Evolutionary conservation across 2,797 vertebrate species (phyloP), one percentile per base, ranked within the genome.

Genomic region (Pseudochaenichthys georgianus): DNA sequence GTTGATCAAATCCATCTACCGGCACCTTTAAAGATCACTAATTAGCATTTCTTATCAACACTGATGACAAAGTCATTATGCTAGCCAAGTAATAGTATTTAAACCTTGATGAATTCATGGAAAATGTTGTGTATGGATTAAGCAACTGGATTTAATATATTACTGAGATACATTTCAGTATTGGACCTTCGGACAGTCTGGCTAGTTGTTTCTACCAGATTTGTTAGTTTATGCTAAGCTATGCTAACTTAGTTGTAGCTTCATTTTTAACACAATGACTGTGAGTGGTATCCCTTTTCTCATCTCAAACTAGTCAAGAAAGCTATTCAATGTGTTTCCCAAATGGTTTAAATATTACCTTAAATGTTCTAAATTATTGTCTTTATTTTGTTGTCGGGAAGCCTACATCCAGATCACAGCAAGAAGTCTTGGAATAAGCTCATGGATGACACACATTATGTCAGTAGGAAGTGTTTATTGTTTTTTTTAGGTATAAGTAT

Each of bases 381-480:
- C 3, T 54, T 53, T 23, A 11, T 74, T 52, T 12, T 4, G 23
- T 13, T 3, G 6, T 3, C 43, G 1, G n/a, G 28, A 48, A 50
- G 12, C 45, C 41, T 8, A 38, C 54, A 64, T 7, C 16, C 6
- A 58, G 16, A 38, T 68, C 2, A 12, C 12, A 13, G 3, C 9
- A 45, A 52, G 11, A 60, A 65, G 21, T 8, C 28, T 43, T 12
- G 34, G 62, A 61, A 55, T 19, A 7, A 45, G 6, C 13, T 63
- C 1, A 42, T 12, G 6, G 13, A 51, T 57, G 74, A 75, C 15
- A 62, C 59, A 17, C 68, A 38, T 8, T 17, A 7, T 42, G 5
- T 62, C 21, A 5, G 31, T 58, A 34, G 51, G 53, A 41, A 58
- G 21, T 64, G 34, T 83, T 61, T 21, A 16, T 46, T 43, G 43